Conservation (phyloP, 1,140 invertebrate species). For the Acromyrmex echinatior region DNA sequence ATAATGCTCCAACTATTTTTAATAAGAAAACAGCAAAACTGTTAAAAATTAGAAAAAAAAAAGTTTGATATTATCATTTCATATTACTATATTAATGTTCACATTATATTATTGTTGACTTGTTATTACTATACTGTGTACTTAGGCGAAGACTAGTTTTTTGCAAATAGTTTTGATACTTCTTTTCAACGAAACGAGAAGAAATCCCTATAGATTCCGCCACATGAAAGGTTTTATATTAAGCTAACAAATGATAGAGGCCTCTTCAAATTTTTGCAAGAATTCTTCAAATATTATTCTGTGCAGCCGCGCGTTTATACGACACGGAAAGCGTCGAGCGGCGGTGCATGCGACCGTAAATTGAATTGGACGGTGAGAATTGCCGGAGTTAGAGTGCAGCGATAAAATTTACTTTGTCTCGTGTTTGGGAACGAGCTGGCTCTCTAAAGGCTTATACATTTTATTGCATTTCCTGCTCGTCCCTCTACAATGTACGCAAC, state of each 20-base stretch:
- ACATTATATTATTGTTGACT: not conserved
- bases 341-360: constrained; percentile 35
- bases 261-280: constrained; percentile 3
- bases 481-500: not conserved
- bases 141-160: not conserved
- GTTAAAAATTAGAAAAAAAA: not conserved
- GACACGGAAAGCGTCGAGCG: constrained; percentile 11
- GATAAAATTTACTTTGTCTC: constrained; percentile 59
- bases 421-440: constrained; percentile 12
- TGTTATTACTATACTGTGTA: not conserved
- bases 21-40: not conserved
- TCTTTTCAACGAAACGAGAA: not conserved
- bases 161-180: not conserved
- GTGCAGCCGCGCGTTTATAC: constrained; percentile 1
- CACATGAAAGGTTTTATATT: not conserved
- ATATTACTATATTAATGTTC: not conserved
- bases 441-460: constrained; percentile 28
- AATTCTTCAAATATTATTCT: constrained; percentile 43
- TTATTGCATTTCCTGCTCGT: not conserved
- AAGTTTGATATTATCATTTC: not conserved
- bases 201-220: not conserved
- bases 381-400: constrained; percentile 22
- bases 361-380: constrained; percentile 42
- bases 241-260: not conserved
- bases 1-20: not conserved